These are phyloP conservation scores for Theodoxus fluviatilis DNA, from an alignment of 2,888 invertebrate species.

Conservation along the genomic window DNA sequence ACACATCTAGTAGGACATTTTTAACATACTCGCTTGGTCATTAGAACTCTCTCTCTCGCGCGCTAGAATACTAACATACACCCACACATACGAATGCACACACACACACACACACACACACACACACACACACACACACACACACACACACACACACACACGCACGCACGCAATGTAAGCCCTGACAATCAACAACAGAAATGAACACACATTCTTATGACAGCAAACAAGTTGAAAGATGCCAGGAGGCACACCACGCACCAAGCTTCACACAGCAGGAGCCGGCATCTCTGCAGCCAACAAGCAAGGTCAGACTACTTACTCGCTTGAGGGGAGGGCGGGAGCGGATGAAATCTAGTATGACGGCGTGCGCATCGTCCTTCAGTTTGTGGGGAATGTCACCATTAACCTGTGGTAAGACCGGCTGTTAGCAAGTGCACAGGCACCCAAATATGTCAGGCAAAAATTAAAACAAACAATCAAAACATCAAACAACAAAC, in stretches of 20 bases:
- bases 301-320: constrained; percentile 31
- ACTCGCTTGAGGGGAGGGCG: constrained; percentile 90
- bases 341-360: constrained; percentile 94
- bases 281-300: too few relatives aligned
- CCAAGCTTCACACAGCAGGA: too few relatives aligned
- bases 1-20: too few relatives aligned
- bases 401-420: constrained; percentile 75
- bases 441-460: too few relatives aligned
- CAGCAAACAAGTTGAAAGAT: neutral
- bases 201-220: neutral
- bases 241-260: neutral
- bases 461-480: too few relatives aligned
- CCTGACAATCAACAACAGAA: neutral
- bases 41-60: too few relatives aligned
- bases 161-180: neutral
- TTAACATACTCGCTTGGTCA: too few relatives aligned
- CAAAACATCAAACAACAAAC: too few relatives aligned
- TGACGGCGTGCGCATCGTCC: constrained; percentile 93
- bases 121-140: constrained; percentile 19
- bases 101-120: neutral
- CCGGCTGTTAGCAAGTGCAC: too few relatives aligned
- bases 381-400: constrained; percentile 80
- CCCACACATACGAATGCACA: neutral
- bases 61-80: too few relatives aligned
- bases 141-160: constrained; percentile 13